Evolutionary conservation across 2,797 vertebrate genomes (phyloP).

Genomic region (Rhinoraja longicauda): DNA sequence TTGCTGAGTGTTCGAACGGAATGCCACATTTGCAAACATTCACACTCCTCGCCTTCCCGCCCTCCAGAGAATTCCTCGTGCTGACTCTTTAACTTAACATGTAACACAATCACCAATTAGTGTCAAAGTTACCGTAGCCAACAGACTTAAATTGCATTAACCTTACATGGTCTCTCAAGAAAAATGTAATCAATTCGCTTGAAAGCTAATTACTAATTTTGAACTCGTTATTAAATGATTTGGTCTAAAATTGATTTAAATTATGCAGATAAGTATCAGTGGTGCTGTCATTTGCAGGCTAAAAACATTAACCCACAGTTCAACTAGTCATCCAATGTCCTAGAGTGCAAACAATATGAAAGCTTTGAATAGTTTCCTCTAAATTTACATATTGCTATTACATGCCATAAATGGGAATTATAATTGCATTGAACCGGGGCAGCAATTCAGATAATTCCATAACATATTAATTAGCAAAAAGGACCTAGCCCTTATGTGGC

Average conservation of each 20-base stretch:
- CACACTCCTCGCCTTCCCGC: conserved; percentile 46
- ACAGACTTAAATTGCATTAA: conserved; percentile 57
- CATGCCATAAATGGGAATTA: conserved; percentile 49
- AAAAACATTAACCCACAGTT: conserved; percentile 45
- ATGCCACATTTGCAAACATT: conserved; percentile 48
- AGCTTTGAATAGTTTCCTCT: conserved; percentile 50
- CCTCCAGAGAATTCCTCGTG: conserved; percentile 48
- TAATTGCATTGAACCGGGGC: conserved; percentile 50
- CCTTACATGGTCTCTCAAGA: conserved; percentile 54
- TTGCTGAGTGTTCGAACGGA: conserved; percentile 48
- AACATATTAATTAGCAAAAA: conserved; percentile 62
- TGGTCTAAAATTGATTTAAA: conserved; percentile 53
- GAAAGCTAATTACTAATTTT: conserved; percentile 62
- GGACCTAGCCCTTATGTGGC: conserved; percentile 57
- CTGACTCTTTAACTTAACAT: conserved; percentile 55
- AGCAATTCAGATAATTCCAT: conserved; percentile 59
- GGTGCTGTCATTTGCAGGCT: conserved; percentile 45
- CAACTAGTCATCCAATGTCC: conserved; percentile 48
- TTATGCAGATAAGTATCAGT: conserved; percentile 50
- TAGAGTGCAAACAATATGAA: conserved; percentile 49
- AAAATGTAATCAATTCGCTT: conserved; percentile 55
- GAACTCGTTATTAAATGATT: conserved; percentile 61
- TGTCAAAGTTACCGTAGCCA: conserved; percentile 56
- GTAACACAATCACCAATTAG: conserved; percentile 61
- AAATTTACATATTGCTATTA: conserved; percentile 55